Evolutionary conservation across 2,113 vertebrate species (phyloP).

Genomic region (Sterrhoptilus dennistouni): DNA sequence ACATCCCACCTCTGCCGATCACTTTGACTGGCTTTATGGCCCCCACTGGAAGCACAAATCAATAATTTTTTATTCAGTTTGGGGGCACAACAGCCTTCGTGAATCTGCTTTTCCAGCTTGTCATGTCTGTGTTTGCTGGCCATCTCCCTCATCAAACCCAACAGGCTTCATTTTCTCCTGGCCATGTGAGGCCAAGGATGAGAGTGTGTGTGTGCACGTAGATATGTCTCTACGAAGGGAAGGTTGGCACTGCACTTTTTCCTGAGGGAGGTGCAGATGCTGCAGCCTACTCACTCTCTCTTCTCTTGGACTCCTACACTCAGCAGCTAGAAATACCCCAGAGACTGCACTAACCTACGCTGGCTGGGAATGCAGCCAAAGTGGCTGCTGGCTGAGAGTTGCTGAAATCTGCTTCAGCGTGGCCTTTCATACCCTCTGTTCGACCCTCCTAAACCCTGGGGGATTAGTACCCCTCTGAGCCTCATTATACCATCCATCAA

Average conservation of each 20-base stretch:
- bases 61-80: neutral
- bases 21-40: neutral
- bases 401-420: neutral
- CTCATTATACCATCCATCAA: slow-evolving; percentile 35
- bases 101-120: neutral
- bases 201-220: too few relatives aligned
- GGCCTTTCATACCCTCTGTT: slow-evolving; percentile 42
- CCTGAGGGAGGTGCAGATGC: neutral
- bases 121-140: accelerated
- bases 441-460: neutral
- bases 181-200: neutral
- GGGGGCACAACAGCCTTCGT: neutral
- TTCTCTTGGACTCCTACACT: neutral
- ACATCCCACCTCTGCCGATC: neutral
- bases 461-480: slow-evolving; percentile 24
- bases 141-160: neutral
- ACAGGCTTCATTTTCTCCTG: neutral
- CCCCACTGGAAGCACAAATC: neutral
- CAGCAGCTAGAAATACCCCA: slow-evolving; percentile 30
- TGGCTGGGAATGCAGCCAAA: slow-evolving; percentile 35
- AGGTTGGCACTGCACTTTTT: neutral
- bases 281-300: neutral
- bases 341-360: slow-evolving; percentile 11
- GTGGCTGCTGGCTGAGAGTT: neutral
- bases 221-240: neutral